phyloP scores from a whole-genome alignment of 2,888 invertebrate genomes.

The Anarsia innoxiella region DNA sequence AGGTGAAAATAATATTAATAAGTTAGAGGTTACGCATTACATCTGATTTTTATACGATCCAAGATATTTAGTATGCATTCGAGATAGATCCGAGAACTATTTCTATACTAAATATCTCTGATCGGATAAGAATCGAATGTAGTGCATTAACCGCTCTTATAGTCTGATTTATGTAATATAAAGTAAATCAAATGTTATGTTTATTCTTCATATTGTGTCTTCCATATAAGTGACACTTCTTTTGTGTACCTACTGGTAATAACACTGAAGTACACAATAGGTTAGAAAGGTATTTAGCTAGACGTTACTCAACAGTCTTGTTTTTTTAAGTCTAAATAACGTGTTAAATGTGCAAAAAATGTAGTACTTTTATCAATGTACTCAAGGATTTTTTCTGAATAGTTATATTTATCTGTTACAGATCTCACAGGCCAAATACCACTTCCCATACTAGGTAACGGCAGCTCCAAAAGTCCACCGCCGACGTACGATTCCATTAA shows the following conservation, averaged over 20 bases:
- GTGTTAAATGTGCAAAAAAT: background rate
- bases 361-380: background rate
- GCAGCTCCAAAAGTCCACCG: constrained; percentile 39
- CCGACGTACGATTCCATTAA: constrained; percentile 50
- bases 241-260: background rate
- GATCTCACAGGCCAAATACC: constrained; percentile 56
- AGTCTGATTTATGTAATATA: background rate
- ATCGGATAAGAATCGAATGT: too few species aligned
- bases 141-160: background rate
- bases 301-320: background rate
- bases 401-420: constrained; percentile 25
- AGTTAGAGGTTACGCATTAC: background rate
- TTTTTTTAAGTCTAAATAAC: background rate
- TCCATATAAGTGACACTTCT: background rate
- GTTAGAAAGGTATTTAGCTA: background rate
- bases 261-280: background rate
- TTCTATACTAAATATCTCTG: too few species aligned
- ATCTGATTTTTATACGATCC: background rate
- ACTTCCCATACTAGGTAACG: constrained; percentile 34
- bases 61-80: background rate
- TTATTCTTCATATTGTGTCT: too few species aligned
- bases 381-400: background rate
- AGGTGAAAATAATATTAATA: constrained; percentile 37
- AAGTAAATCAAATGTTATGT: background rate
- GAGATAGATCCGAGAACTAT: background rate